Evolutionary conservation across 2,797 vertebrate genomes (phyloP), one percentile per base, ranked within the genome.

Genomic region (Xenentodon cancila): DNA sequence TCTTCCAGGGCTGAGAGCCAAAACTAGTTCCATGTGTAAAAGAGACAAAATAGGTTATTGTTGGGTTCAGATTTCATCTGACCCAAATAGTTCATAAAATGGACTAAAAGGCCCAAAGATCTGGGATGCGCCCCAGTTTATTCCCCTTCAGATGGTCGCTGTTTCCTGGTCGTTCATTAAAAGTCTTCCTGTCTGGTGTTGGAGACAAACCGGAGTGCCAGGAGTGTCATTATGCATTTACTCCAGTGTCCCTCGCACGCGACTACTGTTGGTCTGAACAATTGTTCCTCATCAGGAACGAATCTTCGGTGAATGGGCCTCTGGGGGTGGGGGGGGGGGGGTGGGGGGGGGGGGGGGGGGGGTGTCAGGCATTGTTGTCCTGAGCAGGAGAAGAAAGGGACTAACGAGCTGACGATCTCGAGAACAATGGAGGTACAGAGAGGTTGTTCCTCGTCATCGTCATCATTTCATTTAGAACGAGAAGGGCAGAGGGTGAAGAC

Each of bases 361-460:
- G 54, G 53, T 16, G 46, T 22, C 5, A 3, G 18, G 5, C 65
- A 85, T 88, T 92, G 87, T 90, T 85, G 37, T 1, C 7, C 7
- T 0, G 30, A 61, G 19, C 32, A 62, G 43, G 34, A 47, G 46
- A 47, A 58, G 22, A 15, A 49, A 16, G 51, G 32, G 48, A 53
- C 55, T 16, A 52, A 17, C 1, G 15, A n/a, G 47, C 21, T 37
- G 37, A 53, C 2, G 18, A 43, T 55, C 37, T 8, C 44, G 21
- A 57, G 76, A 89, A 90, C 88, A 92, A 90, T 88, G 63, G 73
- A 70, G 57, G 17, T 20, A 12, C 20, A 65, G 46, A 68, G 43
- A n/a, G 47, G 30, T 27, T 46, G 59, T 72, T 71, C 62, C 43
- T 44, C 17, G 21, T 46, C 58, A 82, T 71, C 62, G 40, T 44